Conservation (phyloP, 2,888 invertebrate genomes). For the Calameuta idolon region DNA sequence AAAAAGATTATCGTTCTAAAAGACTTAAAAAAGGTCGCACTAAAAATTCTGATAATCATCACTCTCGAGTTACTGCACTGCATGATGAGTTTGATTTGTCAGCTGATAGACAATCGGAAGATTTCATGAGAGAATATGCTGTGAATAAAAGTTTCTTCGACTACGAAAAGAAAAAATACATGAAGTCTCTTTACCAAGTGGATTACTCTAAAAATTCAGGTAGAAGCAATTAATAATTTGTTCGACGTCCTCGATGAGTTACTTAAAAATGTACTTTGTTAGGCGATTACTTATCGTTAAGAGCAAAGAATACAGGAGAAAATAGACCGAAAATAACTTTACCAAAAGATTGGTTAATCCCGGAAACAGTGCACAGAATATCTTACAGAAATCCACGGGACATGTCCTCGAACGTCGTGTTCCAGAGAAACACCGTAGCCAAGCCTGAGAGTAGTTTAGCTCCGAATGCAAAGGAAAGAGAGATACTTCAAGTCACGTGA, state of each 20-base stretch:
- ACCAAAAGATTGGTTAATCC: conserved; percentile 44
- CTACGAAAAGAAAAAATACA: conserved; percentile 35
- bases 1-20: conserved; percentile 38
- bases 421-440: conserved; percentile 11
- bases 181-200: conserved; percentile 40
- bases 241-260: neutral
- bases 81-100: conserved; percentile 37
- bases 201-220: conserved; percentile 39
- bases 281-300: conserved; percentile 29
- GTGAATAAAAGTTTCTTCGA: conserved; percentile 44
- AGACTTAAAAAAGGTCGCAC: conserved; percentile 14
- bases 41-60: conserved; percentile 21
- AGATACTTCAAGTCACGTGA: conserved; percentile 47
- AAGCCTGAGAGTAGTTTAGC: conserved; percentile 41
- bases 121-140: conserved; percentile 31
- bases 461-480: conserved; percentile 42
- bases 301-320: conserved; percentile 25
- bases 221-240: conserved; percentile 13
- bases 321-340: conserved; percentile 26
- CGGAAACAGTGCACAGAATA: conserved; percentile 46
- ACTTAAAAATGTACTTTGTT: neutral
- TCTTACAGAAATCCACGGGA: conserved; percentile 45
- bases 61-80: conserved; percentile 37
- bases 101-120: conserved; percentile 36
- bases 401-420: conserved; percentile 17